phyloP scores from a whole-genome alignment of 2,797 vertebrate genomes.

The Gastrophryne carolinensis region DNA sequence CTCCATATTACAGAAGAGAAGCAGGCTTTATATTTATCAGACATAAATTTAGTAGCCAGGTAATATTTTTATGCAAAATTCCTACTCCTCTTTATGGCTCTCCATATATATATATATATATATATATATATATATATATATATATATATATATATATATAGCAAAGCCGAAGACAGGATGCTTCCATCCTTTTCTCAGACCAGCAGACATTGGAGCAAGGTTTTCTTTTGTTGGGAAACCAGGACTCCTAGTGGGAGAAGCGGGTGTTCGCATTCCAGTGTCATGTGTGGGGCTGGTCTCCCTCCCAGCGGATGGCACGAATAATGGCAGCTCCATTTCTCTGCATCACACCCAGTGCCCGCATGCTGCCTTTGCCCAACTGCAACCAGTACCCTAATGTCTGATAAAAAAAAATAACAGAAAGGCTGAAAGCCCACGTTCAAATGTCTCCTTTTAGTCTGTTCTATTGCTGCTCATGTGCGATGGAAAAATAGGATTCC shows the following conservation, averaged over 20 bases:
- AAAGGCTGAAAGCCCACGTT: not conserved
- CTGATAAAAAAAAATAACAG: not conserved
- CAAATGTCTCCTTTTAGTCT: conserved; percentile 3
- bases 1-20: no score
- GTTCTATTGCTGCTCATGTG: not conserved
- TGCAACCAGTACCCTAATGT: not conserved
- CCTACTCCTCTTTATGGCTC: not conserved
- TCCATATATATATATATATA: not conserved
- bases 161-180: no score
- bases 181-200: no score
- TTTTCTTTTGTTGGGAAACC: conserved; percentile 9
- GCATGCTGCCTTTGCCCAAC: not conserved
- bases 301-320: not conserved
- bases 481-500: no score
- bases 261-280: conserved; percentile 12
- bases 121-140: not conserved
- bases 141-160: not conserved
- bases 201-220: no score
- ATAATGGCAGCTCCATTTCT: not conserved
- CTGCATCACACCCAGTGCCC: not conserved
- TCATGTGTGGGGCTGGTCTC: not conserved
- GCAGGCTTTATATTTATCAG: no score
- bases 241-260: conserved; percentile 49
- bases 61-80: no score
- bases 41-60: no score